These are phyloP conservation scores for Stictonetta naevosa DNA, from an alignment of 2,113 vertebrate genomes.

Conservation along the genomic window DNA sequence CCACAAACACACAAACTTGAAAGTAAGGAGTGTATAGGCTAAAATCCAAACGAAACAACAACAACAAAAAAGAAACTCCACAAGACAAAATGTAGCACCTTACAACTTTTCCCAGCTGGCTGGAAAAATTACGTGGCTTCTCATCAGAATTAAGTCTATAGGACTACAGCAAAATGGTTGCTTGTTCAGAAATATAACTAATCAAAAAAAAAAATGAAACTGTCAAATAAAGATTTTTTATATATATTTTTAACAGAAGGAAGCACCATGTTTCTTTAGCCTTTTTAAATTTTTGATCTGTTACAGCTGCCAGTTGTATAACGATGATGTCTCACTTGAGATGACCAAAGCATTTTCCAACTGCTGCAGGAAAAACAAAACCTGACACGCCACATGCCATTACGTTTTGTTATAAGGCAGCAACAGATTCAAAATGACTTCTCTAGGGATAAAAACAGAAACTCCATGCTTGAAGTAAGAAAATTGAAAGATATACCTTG, in stretches of 20 bases:
- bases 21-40: neutral
- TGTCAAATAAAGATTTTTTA: neutral
- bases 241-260: neutral
- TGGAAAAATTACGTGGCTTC: neutral
- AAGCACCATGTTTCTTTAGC: neutral
- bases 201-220: neutral
- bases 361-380: neutral
- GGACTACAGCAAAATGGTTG: neutral
- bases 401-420: neutral
- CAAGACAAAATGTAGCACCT: neutral
- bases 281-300: neutral
- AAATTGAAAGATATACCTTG: neutral
- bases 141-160: neutral
- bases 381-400: neutral
- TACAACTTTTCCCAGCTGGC: neutral
- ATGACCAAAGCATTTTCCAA: neutral
- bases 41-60: neutral
- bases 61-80: neutral
- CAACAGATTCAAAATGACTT: conserved; percentile 7
- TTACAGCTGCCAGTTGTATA: neutral
- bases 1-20: neutral
- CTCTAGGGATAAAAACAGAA: neutral
- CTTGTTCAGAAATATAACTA: neutral
- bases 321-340: neutral
- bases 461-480: neutral